Base-by-base conservation (phyloP, 37 sponge, comb jelly and placozoan species). In the Petrosia ficiformis region DNA sequence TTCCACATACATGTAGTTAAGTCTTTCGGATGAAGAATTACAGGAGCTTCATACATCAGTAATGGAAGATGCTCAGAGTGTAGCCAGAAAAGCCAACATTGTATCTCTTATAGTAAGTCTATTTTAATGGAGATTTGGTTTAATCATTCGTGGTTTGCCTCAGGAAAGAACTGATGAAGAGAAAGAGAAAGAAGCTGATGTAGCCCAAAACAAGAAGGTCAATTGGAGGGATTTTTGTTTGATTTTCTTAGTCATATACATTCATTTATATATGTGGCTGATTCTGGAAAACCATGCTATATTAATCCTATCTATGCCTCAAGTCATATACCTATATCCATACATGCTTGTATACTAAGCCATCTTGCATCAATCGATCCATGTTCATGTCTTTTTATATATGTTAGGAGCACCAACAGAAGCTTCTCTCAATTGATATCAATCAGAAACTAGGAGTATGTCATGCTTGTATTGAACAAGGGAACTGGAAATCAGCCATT, bases 381-480 rank as follows among this genome's bases (percentile, higher is more conserved):
- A n/a, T n/a, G n/a, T n/a, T n/a, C n/a, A n/a, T n/a, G n/a, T n/a
- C n/a, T n/a, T n/a, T n/a, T n/a, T n/a, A n/a, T n/a, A n/a, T n/a
- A n/a, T n/a, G n/a, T n/a, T n/a, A 78, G 79, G 71, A 69, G 1
- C 22, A 48, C 6, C 40, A 56, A 2, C 59, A 30, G 25, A 43
- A 6, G 41, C n/a, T 80, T 1, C 71, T 86, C 11, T 75, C 74
- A 0, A 37, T 59, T 5, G 80, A 68, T 1, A 2, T 60, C 26
- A 96, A 96, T 82, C 97, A 96, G 91, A 93, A 93, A 80, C 63
- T 96, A 3, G 89, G 94, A 0, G 37, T 96, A 36, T 83, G 83
- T 30, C 77, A 84, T n/a, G 90, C 97, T 16, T 71, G 86, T 42
- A 54, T 96, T 0, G 42, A 64, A 28, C 44, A 78, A 19, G 90